Evolutionary conservation across 2,797 vertebrate species (phyloP).

Genomic region (Danio tinwini): DNA sequence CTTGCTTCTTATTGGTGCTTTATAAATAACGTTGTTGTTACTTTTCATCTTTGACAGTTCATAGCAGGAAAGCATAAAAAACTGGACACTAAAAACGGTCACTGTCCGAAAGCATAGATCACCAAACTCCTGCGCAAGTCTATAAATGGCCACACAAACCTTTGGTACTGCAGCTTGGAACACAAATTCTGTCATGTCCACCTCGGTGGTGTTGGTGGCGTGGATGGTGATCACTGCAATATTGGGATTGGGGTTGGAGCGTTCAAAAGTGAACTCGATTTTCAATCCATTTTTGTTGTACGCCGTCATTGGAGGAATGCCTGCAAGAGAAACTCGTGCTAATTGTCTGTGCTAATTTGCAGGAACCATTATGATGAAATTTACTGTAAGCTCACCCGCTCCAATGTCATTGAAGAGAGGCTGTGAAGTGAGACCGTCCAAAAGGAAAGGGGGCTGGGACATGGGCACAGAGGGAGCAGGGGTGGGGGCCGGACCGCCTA

Average conservation of each 20-base stretch:
- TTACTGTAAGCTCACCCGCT: constrained; percentile 80
- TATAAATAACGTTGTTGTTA: no score
- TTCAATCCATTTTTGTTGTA: constrained; percentile 99
- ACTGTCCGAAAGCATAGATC: no score
- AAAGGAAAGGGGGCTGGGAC: constrained; percentile 88
- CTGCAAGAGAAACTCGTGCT: constrained; percentile 67
- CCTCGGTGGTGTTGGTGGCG: constrained; percentile 94
- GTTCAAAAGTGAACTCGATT: constrained; percentile 98
- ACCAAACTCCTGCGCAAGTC: no score
- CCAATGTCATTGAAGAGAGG: constrained; percentile 93
- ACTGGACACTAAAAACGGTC: no score
- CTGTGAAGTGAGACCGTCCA: constrained; percentile 92
- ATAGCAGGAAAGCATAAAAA: no score
- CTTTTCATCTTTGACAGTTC: no score
- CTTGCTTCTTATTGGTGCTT: no score
- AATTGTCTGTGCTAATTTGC: background rate
- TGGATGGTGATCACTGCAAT: constrained; percentile 98
- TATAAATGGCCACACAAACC: constrained; percentile 75
- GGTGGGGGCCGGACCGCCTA: constrained; percentile 84
- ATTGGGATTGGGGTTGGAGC: constrained; percentile 95
- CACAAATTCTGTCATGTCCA: constrained; percentile 98
- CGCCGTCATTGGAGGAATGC: constrained; percentile 95
- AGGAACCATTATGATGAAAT: background rate
- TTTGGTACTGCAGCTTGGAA: constrained; percentile 99
- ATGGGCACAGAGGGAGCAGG: constrained; percentile 82